Evolutionary conservation across 2,113 vertebrate species (phyloP).

Genomic region (Phylloscopus trochiloides): DNA sequence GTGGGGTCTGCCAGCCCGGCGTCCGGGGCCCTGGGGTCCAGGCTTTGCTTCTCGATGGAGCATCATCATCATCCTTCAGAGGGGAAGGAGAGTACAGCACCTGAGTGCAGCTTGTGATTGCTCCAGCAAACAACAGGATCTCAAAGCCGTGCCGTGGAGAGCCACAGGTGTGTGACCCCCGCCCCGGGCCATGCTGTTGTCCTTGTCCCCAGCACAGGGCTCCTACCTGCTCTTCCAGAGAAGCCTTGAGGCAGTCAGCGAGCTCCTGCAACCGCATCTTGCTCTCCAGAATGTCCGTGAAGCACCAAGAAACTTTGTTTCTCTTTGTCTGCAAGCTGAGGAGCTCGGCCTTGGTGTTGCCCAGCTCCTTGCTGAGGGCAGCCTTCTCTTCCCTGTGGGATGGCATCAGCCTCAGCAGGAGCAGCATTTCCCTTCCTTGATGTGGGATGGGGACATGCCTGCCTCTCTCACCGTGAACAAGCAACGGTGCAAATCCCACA

Average conservation of each 20-base stretch:
- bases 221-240: conserved; percentile 46
- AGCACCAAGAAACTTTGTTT: conserved; percentile 44
- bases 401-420: neutral
- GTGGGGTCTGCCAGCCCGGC: neutral
- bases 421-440: accelerated
- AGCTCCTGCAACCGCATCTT: conserved; percentile 30
- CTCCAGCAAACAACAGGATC: neutral
- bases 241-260: neutral
- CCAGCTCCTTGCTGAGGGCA: conserved; percentile 14
- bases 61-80: conserved; percentile 24
- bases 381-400: neutral
- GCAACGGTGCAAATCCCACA: neutral
- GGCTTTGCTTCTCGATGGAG: neutral
- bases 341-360: neutral
- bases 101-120: neutral
- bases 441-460: accelerated
- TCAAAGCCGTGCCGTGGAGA: accelerated
- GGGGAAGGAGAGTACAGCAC: neutral
- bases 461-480: neutral
- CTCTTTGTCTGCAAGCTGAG: conserved; percentile 22
- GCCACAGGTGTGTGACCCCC: accelerated
- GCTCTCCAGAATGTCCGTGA: neutral
- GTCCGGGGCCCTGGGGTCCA: neutral
- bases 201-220: neutral
- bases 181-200: accelerated